Conservation (phyloP, 1,140 invertebrate species). For the Medauroidea extradentata region DNA sequence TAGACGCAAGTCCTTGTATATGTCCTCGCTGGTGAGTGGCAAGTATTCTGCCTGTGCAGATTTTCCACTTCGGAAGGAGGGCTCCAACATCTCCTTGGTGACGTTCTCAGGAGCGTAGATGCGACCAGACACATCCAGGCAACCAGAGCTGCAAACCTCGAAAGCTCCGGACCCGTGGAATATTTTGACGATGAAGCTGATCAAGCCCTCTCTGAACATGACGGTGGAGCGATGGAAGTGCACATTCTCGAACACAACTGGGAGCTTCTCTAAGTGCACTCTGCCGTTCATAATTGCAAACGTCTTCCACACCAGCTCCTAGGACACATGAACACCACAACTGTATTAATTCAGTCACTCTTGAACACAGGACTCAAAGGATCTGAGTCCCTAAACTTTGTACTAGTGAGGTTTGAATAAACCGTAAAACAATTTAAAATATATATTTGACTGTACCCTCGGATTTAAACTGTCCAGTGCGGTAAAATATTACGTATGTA, state of each 20-base stretch:
- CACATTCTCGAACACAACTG: slow-evolving; percentile 83
- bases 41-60: slow-evolving; percentile 33
- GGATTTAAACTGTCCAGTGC: too few species aligned
- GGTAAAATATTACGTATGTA: too few species aligned
- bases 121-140: slow-evolving; percentile 46
- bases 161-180: neutral
- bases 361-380: too few species aligned
- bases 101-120: slow-evolving; percentile 53
- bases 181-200: neutral
- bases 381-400: too few species aligned
- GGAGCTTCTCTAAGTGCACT: slow-evolving; percentile 70
- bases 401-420: too few species aligned
- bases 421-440: too few species aligned
- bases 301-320: slow-evolving; percentile 86
- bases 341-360: too few species aligned
- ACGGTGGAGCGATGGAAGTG: slow-evolving; percentile 89
- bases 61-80: slow-evolving; percentile 35
- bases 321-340: slow-evolving; percentile 20
- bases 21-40: slow-evolving; percentile 57
- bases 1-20: slow-evolving; percentile 88
- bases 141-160: neutral
- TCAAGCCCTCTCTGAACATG: slow-evolving; percentile 67
- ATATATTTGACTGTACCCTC: too few species aligned
- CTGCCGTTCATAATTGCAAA: slow-evolving; percentile 76
- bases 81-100: slow-evolving; percentile 40